Percentiles rank a stretch among this genome's conserved stretches.
Evolutionary conservation across 2,797 vertebrate species (phyloP).

Genomic region (Pitangus sulphuratus): DNA sequence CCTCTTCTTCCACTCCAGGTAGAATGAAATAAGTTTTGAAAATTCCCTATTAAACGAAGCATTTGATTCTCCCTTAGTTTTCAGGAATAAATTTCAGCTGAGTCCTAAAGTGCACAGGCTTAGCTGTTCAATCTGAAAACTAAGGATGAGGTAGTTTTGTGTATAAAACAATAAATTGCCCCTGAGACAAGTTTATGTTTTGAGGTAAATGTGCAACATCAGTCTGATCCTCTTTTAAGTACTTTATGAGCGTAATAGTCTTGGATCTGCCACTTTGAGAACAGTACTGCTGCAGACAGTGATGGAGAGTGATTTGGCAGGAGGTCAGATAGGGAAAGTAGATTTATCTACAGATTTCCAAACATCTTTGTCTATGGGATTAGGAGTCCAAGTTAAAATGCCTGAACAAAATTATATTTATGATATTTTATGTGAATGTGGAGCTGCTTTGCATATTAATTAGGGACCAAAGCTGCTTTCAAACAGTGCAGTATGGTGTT

Average conservation of each 20-base stretch:
- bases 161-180: neutral
- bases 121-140: neutral
- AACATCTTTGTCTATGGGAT: neutral
- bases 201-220: neutral
- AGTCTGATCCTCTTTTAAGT: neutral
- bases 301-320: neutral
- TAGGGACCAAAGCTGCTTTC: conserved; percentile 19
- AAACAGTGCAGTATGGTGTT: neutral
- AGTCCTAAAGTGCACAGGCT: neutral
- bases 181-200: neutral
- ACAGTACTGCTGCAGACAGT: neutral
- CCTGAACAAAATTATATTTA: neutral
- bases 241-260: neutral
- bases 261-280: neutral
- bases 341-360: conserved; percentile 6
- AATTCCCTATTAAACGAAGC: neutral
- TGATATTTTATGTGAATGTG: neutral
- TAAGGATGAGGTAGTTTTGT: neutral
- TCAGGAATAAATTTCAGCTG: neutral
- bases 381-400: neutral
- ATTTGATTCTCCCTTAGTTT: neutral
- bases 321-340: neutral
- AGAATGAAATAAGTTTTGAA: neutral
- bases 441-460: conserved; percentile 22
- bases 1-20: neutral